phyloP scores from a whole-genome alignment of 1,140 invertebrate species.

The Drosophila triauraria region DNA sequence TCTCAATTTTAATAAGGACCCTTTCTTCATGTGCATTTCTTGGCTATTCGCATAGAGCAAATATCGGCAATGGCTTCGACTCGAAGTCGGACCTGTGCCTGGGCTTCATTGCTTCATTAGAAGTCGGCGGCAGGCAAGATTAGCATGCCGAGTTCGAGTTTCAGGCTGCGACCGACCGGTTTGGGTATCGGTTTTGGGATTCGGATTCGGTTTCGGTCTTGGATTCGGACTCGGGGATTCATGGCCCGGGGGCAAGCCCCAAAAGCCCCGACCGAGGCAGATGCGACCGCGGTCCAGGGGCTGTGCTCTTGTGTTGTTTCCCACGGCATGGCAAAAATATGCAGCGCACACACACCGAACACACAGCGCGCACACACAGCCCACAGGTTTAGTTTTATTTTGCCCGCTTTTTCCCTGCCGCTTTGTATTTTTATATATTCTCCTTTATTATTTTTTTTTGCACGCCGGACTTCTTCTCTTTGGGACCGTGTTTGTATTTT shows the following conservation, averaged over 20 bases:
- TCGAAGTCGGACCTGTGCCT: constrained; percentile 19
- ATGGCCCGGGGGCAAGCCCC: constrained; percentile 54
- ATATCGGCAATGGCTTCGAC: constrained; percentile 44
- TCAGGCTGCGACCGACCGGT: constrained; percentile 57
- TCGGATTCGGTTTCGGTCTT: constrained; percentile 1
- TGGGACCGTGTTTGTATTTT: constrained; percentile 30
- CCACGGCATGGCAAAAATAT: constrained; percentile 70
- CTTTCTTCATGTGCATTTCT: constrained; percentile 15
- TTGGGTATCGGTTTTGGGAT: constrained; percentile 13
- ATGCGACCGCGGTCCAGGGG: constrained; percentile 41
- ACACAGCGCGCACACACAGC: constrained; percentile 35
- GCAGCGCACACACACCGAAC: constrained; percentile 39
- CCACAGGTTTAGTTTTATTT: constrained; percentile 72
- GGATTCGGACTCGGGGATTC: constrained; percentile 7
- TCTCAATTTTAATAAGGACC: neutral
- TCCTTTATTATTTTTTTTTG: constrained; percentile 26
- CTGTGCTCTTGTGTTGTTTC: constrained; percentile 75
- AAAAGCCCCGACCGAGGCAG: constrained; percentile 46
- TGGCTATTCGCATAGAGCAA: constrained; percentile 45
- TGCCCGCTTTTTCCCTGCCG: constrained; percentile 31
- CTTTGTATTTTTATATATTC: constrained; percentile 43
- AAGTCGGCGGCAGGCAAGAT: constrained; percentile 47
- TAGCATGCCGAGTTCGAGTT: constrained; percentile 55
- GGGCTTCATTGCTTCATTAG: constrained; percentile 73
- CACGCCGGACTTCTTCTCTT: constrained; percentile 17